Base-by-base conservation (phyloP, 2,888 invertebrate species). In the Ormyrus nitidulus region DNA sequence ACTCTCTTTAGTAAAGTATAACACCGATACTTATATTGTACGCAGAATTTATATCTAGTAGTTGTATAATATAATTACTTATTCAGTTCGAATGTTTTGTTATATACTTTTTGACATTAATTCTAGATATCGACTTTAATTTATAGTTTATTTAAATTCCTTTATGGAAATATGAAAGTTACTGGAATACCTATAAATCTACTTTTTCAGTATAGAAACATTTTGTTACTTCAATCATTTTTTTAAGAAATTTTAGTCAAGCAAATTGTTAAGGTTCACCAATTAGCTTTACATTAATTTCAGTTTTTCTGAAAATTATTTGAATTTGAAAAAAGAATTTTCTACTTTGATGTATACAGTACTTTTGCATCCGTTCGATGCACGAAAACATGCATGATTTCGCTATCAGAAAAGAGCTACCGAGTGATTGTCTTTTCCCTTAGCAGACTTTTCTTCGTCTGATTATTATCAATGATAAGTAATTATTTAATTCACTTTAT, bases 21-120 rank as follows among this genome's bases (percentile, higher is more conserved):
- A 78, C 73, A 73, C 54, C 48, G 48, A 78, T 78, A 68, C 61
- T 73, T 70, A 13, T 62, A 59, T 53, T 46, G 61, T 69, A 19
- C 61, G 76, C 56, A 48, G 69, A 70, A 77, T 77, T 70, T 64
- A 77, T 56, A 62, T 69, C 49, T 66, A 76, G 44, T 68, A 68
- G 49, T 34, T 69, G 44, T 68, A 66, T 68, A 69, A 61, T 34
- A 62, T 68, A 54, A n/a, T 48, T n/a, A 34, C 34, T 61, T 66
- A 11, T 66, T 73, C 73, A 78, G 68, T 78, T 73, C 68, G 44
- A 10, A 73, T 78, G 54, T 77, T 0, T 68, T 73, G 62, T 62
- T 70, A 49, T 56, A 72, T 44, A 65, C 65, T 19, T 49, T 46
- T n/a, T 46, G 61, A 51, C 44, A 19, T 64, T 64, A 64, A 72